These are phyloP conservation scores for Steinernema feltiae DNA, from an alignment of 1,140 invertebrate genomes.

Conservation along the genomic window DNA sequence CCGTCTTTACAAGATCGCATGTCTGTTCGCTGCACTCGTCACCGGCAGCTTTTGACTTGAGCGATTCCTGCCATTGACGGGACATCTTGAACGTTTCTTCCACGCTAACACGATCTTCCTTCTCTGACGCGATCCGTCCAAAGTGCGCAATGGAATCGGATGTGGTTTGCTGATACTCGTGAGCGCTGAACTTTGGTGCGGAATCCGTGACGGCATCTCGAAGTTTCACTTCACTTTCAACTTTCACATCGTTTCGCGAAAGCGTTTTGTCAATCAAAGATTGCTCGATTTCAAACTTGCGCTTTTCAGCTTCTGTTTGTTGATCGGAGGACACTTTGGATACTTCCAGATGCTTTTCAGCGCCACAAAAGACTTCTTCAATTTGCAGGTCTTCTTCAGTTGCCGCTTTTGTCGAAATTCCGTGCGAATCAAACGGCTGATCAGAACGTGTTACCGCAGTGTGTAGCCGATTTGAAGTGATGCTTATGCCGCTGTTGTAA, in stretches of 20 bases:
- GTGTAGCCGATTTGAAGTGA: not conserved
- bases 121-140: constrained; percentile 32
- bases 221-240: not conserved
- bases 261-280: not conserved
- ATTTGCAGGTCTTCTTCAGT: constrained; percentile 22
- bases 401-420: constrained; percentile 14
- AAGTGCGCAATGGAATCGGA: constrained; percentile 15
- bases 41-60: constrained; percentile 20
- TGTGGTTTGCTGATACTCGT: not conserved
- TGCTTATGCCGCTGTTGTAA: not conserved
- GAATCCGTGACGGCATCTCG: not conserved
- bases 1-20: not conserved
- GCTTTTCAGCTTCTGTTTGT: not conserved
- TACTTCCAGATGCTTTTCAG: not conserved
- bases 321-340: not conserved
- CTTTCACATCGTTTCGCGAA: not conserved
- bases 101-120: constrained; percentile 22
- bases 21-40: not conserved
- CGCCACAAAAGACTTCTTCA: not conserved
- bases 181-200: not conserved
- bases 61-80: constrained; percentile 25
- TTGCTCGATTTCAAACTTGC: not conserved
- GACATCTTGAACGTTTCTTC: constrained; percentile 20
- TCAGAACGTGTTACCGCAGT: not conserved
- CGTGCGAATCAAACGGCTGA: not conserved